Base-by-base conservation (phyloP, 2,797 vertebrate species). In the Enteromius trimaculatus region DNA sequence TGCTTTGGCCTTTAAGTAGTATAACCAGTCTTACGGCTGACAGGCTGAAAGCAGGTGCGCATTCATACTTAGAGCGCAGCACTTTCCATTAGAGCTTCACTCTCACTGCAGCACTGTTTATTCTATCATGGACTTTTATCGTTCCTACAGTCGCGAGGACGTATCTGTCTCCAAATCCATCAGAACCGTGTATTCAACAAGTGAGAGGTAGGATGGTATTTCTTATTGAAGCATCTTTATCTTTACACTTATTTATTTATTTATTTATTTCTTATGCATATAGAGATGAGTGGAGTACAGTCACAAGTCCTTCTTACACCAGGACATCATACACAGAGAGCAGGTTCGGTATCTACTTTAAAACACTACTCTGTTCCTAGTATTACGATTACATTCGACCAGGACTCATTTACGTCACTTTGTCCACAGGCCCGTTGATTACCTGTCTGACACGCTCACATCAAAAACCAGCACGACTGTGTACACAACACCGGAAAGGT, bases 401-500 rank as follows among this genome's bases (percentile, higher is more conserved):
- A 62, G 53, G 65, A 49, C 14, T 49, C 17, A 69, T 1, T 23
- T 1, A 13, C 1, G 19, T 47, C 4, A 7, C 44, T 60, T 66
- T 64, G 31, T 21, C 89, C 23, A 60, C 87, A 91, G 90, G 58
- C 85, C 90, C 2, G 86, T 89, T 75, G 90, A 93, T 17, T 69
- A 39, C 17, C 37, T 91, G 87, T 90, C 92, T 70, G 91, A 95
- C 82, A 91, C 70, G 53, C 51, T 89, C 77, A 87, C 91, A 86
- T 91, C 94, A 88, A 95, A 92, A 90, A 92, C 93, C 69, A 94
- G 95, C 86, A 93, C 94, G 85, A 95, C 94, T 29, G 92, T 96
- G 86, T 96, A 95, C 42, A 94, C 95, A 3, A 93, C 95, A 89
- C 93, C 96, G 86, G 96, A 98, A 81, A 94, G 94, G 97, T 98